Evolutionary conservation across 2,797 vertebrate genomes (phyloP), one percentile per base, ranked within the genome.

Genomic region (Champsocephalus gunnari): DNA sequence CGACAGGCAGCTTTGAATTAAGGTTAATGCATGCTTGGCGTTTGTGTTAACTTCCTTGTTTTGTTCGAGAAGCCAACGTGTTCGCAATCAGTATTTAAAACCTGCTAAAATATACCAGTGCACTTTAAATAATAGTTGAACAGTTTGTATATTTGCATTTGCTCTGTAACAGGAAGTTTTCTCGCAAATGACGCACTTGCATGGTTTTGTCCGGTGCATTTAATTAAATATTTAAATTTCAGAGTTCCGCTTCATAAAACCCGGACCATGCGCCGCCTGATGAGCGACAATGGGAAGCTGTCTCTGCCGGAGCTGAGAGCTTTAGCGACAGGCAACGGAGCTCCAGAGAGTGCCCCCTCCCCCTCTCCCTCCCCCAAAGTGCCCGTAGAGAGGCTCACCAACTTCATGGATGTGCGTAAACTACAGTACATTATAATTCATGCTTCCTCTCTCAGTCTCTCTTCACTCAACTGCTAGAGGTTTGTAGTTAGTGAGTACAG

Each of bases 351-450:
- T 44, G 0, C 64, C 21, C 45, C 73, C 0, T 41, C 81, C 24
- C 57, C 58, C 4, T 0, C 64, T 24, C 45, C 73, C 0, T 41
- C 81, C 24, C 57, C 58, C 4, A n/a, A 48, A 0, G 0, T 89
- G n/a, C 94, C 93, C 0, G 90, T 93, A 17, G 94, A 96, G 87
- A 91, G 87, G 14, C 94, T 97, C 57, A 96, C 93, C 74, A 96
- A 97, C 88, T 96, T 93, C 84, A 88, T 96, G 93, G 95, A 97
- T 13, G 96, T 97, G 91, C 73, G 96, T 59, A 3, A 13, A 2
- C 21, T 10, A 1, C 11, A 2, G 2, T 38, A 9, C 34, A 13
- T 28, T 49, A 10, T 14, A 21, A 12, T 24, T 41, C 5, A 49
- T n/a, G 6, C 61, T 19, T 12, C 49, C 14, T 9, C 12, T 6